Evolutionary conservation across 2,797 vertebrate species (phyloP), one percentile per base, ranked within the genome.

Genomic region (Carduelis carduelis): DNA sequence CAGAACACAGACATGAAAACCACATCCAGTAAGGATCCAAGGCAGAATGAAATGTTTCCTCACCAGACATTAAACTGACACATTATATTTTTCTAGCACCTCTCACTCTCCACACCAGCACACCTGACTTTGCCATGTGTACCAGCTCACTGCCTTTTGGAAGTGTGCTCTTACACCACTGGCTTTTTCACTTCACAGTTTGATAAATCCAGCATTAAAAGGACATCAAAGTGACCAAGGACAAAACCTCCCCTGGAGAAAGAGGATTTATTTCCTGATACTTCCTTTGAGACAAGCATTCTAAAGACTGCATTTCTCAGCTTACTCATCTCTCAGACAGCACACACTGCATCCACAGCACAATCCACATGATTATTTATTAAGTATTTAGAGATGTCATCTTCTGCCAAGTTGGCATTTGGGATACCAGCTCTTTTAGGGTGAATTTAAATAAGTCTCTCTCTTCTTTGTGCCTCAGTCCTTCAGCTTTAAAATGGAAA

Each of bases 111-210:
- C 41, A 47, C 28, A 37, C 9, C 0, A 61, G 46, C 53, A 35
- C 3, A 26, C 0, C 1, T 27, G 46, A 39, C 71, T 15, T 52
- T 50, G 43, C 24, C 10, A 2, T 3, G 13, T 3, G 1, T 13
- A 55, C 28, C 61, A 65, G 20, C n/a, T 66, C 19, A 4, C 37
- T 78, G 64, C 49, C 27, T 80, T 39, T 43, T n/a, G 50, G 19
- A 88, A 50, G 2, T 5, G 14, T n/a, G 5, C n/a, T 53, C 21
- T 11, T 27, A 26, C 20, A 53, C 27, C 15, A 5, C 32, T 16
- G 30, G 39, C n/a, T 70, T 63, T 56, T 30, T 56, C 35, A 47
- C 28, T 11, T 26, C 12, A 37, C 8, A 34, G 6, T 9, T 53
- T 43, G 27, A 77, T 37, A 75, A 89, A 95, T 34, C 17, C 71